Base-by-base conservation (phyloP, 2,797 vertebrate genomes). In the Rhynchonycteris naso region DNA sequence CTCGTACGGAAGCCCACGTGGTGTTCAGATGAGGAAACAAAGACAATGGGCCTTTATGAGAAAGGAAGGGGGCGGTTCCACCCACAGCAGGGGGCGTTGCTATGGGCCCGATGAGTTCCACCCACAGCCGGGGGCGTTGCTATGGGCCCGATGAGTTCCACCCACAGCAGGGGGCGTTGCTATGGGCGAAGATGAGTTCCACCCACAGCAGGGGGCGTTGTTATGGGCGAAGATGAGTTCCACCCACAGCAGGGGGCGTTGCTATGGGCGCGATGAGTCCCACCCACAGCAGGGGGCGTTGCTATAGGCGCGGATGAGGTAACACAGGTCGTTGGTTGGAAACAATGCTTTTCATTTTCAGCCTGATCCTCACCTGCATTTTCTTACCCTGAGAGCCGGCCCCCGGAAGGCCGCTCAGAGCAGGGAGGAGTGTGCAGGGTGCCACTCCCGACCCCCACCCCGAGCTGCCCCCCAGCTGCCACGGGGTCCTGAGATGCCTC, bases 401-500 rank as follows among this genome's bases (percentile, higher is more conserved):
- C 54, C 16, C 56, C 19, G 14, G 0, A 0, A 0, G 14, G 76
- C 10, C 16, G 15, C n/a, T 22, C 18, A 3, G 26, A 26, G n/a
- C 14, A 0, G n/a, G 12, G 33, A 11, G 4, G 15, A 7, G 22
- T 2, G 0, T 1, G 7, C 3, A 0, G 43, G 12, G 14, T 10
- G 6, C 10, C 2, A 1, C 0, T 1, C 11, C 24, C 22, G 5
- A 43, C 43, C 43, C 43, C 38, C 38, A 43, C 38, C 4, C 38
- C 1, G 12, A 2, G 21, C 13, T 4, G 2, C 5, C 5, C 22
- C 2, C 2, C 19, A 16, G 1, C 13, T 1, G 11, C 30, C 19
- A 2, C 0, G 33, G 3, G 12, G 14, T 8, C 21, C 3, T 24
- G 26, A 58, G 11, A 1, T 0, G 4, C 35, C 35, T 88, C 35